phyloP scores from a whole-genome alignment of 2,113 vertebrate genomes.

The Procavia capensis region DNA sequence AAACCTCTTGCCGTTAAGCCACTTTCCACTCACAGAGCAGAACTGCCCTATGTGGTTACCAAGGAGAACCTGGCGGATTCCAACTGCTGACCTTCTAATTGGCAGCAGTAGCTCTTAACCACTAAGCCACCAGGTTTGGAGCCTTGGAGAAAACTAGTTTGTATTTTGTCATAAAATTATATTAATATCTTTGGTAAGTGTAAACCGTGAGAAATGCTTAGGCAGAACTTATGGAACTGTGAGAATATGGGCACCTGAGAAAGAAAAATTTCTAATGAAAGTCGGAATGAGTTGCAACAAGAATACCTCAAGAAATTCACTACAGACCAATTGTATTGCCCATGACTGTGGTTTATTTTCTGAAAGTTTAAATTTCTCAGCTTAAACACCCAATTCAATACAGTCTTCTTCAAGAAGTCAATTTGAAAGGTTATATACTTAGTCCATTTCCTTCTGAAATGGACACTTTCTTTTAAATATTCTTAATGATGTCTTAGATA shows the following conservation, averaged over 20 bases:
- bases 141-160: neutral
- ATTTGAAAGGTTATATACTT: neutral
- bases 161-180: slow-evolving; percentile 13
- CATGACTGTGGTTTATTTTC: neutral
- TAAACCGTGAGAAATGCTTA: neutral
- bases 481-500: slow-evolving; percentile 57
- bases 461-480: slow-evolving; percentile 40
- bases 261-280: neutral
- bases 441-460: slow-evolving; percentile 46
- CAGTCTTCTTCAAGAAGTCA: neutral
- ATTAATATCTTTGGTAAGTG: neutral
- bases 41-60: no score
- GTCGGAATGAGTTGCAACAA: neutral
- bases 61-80: no score
- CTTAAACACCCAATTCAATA: neutral
- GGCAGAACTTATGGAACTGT: neutral
- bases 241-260: neutral
- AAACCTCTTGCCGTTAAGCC: no score
- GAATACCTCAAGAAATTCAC: slow-evolving; percentile 25
- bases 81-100: no score
- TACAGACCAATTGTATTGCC: neutral
- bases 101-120: no score
- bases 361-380: slow-evolving; percentile 32
- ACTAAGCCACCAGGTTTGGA: no score
- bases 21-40: no score